phyloP scores from a whole-genome alignment of 2,888 invertebrate genomes.

The Ichneumoninae sp. region DNA sequence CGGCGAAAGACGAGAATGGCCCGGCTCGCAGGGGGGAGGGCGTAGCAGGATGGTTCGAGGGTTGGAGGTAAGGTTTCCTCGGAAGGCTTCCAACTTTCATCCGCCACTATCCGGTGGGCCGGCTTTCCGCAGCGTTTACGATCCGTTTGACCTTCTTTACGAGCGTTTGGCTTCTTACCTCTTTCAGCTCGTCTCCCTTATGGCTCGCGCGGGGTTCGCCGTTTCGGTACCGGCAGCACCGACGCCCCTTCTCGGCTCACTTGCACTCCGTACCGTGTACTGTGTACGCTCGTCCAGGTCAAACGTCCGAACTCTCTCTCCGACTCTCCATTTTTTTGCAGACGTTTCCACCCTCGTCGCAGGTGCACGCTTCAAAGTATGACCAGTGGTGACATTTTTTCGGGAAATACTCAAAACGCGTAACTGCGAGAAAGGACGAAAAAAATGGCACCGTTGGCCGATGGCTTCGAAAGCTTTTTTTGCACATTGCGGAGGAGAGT shows the following conservation, averaged over 20 bases:
- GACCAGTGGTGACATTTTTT: background rate
- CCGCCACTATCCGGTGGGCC: slow-evolving; percentile 70
- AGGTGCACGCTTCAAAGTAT: slow-evolving; percentile 3
- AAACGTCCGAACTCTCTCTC: slow-evolving; percentile 23
- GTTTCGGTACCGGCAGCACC: slow-evolving; percentile 50
- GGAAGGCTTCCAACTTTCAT: slow-evolving; percentile 75
- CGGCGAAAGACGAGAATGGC: slow-evolving; percentile 17
- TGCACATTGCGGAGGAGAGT: background rate
- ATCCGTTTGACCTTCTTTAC: slow-evolving; percentile 80
- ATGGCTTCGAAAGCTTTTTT: background rate
- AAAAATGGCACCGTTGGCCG: background rate
- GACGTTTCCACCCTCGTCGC: slow-evolving; percentile 6
- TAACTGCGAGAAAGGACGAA: background rate
- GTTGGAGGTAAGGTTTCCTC: slow-evolving; percentile 47
- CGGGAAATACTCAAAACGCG: background rate
- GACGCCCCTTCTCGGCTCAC: background rate
- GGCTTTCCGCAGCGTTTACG: slow-evolving; percentile 78
- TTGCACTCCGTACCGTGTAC: slow-evolving; percentile 5
- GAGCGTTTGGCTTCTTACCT: slow-evolving; percentile 79
- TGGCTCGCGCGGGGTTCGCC: slow-evolving; percentile 73
- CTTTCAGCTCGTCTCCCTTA: slow-evolving; percentile 78
- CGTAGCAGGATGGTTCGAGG: slow-evolving; percentile 26
- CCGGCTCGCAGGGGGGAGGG: slow-evolving; percentile 42
- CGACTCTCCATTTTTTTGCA: background rate
- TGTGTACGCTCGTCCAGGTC: background rate